These are phyloP conservation scores for Odocoileus virginianus DNA, from an alignment of 2,113 vertebrate species.

Conservation along the genomic window DNA sequence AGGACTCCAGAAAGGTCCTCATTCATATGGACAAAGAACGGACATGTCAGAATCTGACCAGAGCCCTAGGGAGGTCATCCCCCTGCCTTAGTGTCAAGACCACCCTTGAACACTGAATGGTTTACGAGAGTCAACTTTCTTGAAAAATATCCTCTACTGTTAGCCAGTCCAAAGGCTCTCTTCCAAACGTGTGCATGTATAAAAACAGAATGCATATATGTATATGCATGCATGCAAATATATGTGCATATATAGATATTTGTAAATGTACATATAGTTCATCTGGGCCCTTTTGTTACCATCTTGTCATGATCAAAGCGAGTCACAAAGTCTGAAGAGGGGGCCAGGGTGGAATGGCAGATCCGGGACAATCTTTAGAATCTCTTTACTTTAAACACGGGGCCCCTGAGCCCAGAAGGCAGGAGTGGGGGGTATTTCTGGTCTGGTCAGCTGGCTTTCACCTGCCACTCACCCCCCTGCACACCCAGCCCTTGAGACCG, in stretches of 20 bases:
- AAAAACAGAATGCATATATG: too few relatives aligned
- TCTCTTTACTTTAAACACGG: not conserved
- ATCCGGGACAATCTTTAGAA: not conserved
- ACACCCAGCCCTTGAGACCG: not conserved
- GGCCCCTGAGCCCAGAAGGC: not conserved
- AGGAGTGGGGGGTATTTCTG: not conserved
- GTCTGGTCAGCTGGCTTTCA: not conserved
- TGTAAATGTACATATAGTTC: too few relatives aligned
- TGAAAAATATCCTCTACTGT: not conserved
- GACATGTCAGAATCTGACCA: not conserved
- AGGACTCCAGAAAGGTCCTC: not conserved
- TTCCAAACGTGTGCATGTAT: not conserved
- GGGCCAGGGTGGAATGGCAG: not conserved
- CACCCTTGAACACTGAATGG: not conserved
- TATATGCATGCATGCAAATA: too few relatives aligned
- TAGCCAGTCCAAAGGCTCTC: not conserved
- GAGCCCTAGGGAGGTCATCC: not conserved
- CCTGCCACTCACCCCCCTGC: not conserved
- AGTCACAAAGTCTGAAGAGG: not conserved
- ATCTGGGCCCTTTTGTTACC: not conserved
- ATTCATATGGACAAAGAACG: not conserved
- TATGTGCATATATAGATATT: accelerated
- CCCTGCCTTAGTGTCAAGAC: not conserved
- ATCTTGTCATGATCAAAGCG: not conserved
- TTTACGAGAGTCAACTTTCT: not conserved